Evolutionary conservation across 1,140 invertebrate species (phyloP).

Genomic region (Drosophila pectinifera): DNA sequence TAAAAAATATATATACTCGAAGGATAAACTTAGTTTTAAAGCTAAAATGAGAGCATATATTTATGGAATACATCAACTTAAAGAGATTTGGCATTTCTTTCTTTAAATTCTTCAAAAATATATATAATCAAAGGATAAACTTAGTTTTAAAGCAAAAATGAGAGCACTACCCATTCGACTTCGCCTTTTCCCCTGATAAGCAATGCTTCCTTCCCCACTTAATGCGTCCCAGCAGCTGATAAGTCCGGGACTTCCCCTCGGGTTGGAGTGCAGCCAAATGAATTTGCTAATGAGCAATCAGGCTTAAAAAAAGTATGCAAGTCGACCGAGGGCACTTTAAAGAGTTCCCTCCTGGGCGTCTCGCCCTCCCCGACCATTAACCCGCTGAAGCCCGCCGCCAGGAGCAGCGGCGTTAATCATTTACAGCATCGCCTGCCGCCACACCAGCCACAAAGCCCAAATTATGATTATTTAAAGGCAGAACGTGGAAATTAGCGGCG

Average conservation of each 20-base stretch:
- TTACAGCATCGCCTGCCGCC: conserved; percentile 53
- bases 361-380: background rate
- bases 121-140: background rate
- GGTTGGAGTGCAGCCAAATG: conserved; percentile 76
- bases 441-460: conserved; percentile 62
- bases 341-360: background rate
- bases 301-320: conserved; percentile 68
- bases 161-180: conserved; percentile 10
- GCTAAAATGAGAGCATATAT: background rate
- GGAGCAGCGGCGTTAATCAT: conserved; percentile 71
- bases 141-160: background rate
- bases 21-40: background rate
- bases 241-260: conserved; percentile 34
- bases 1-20: background rate
- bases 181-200: background rate
- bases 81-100: no score
- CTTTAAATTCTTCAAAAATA: background rate
- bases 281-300: conserved; percentile 80
- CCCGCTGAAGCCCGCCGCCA: conserved; percentile 6
- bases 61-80: no score
- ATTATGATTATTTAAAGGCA: conserved; percentile 75
- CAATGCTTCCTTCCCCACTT: conserved; percentile 24
- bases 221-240: conserved; percentile 41
- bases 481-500: conserved; percentile 62
- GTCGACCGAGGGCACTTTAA: conserved; percentile 53